Base-by-base conservation (phyloP, 2,113 vertebrate species). In the Datnioides undecimradiatus region DNA sequence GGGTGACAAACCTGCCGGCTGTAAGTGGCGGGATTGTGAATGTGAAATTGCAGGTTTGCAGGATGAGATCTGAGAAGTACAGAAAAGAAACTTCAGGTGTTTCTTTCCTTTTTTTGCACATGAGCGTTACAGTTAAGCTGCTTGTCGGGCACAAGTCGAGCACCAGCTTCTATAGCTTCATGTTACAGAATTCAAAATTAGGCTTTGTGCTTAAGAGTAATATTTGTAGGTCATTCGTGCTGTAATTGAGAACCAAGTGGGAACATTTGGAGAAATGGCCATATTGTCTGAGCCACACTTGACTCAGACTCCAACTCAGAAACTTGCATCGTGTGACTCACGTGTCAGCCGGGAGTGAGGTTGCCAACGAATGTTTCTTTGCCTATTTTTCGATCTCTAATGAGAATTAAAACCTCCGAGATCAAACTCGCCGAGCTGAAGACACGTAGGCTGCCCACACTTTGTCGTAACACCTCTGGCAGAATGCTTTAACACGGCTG, bases 381-480 rank as follows among this genome's bases (percentile, higher is more conserved):
- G 38, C 25, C 49, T 73, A 38, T 69, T 79, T 75, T 67, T 76
- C n/a, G 41, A 80, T 76, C 67, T 75, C 45, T 82, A 72, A 73
- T 73, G 62, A 80, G 67, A 60, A 83, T 76, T 59, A 48, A 83
- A 81, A 81, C 73, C 66, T 76, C 51, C 1, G 55, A 78, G 51
- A 79, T 82, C 72, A 75, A 73, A 80, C 63, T 31, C 23, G 19
- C 25, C 48, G n/a, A 4, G 52, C 45, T 6, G 33, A 68, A 76
- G 82, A 76, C 80, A 10, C 11, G 71, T 60, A 5, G 41, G 71
- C 80, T 84, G 83, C 83, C 90, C 87, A 82, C 85, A 73, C 58
- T 49, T 80, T 40, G 46, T 68, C 27, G 34, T 66, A 68, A 73
- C 72, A 82, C 83, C 81, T 85, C 43, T 33, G 69, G 78, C 65